A percentile compares a stretch with the other conserved stretches of the same genome.
Conservation (phyloP, 2,113 vertebrate genomes). For the Xiphorhynchus elegans region DNA sequence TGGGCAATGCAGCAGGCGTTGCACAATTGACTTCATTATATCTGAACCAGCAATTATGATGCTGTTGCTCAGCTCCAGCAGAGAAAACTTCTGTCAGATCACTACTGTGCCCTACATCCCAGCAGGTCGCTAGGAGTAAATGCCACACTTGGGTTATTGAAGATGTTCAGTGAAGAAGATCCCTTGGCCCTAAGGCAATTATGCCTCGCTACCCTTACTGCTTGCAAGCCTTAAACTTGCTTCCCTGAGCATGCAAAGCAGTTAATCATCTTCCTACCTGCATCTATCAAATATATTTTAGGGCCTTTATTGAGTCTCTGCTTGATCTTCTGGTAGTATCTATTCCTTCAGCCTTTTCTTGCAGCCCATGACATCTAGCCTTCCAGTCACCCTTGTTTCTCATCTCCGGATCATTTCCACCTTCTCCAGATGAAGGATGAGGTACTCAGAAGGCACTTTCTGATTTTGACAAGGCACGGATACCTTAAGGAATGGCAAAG, state of each 20-base stretch:
- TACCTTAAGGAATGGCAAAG: background rate
- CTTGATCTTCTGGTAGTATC: background rate
- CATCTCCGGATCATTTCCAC: background rate
- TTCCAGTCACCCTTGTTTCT: background rate
- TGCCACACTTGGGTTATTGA: background rate
- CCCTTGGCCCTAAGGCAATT: background rate
- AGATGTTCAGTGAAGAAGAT: background rate
- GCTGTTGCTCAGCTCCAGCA: background rate
- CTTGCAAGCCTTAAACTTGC: background rate
- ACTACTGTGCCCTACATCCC: background rate
- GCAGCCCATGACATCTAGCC: background rate
- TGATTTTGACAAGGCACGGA: background rate
- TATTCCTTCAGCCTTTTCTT: background rate
- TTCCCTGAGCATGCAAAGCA: background rate
- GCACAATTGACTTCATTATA: conserved; percentile 44
- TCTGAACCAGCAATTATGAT: conserved; percentile 49
- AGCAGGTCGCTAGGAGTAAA: background rate
- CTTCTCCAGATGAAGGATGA: background rate
- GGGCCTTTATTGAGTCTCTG: background rate
- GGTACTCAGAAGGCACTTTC: background rate
- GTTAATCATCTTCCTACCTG: background rate
- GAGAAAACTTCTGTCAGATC: background rate
- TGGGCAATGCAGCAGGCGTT: background rate
- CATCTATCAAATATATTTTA: background rate
- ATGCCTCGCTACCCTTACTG: background rate